A percentile compares a stretch with the other conserved stretches of the same genome.
phyloP scores from a whole-genome alignment of 1,140 invertebrate genomes.

The Polypedilum vanderplanki region DNA sequence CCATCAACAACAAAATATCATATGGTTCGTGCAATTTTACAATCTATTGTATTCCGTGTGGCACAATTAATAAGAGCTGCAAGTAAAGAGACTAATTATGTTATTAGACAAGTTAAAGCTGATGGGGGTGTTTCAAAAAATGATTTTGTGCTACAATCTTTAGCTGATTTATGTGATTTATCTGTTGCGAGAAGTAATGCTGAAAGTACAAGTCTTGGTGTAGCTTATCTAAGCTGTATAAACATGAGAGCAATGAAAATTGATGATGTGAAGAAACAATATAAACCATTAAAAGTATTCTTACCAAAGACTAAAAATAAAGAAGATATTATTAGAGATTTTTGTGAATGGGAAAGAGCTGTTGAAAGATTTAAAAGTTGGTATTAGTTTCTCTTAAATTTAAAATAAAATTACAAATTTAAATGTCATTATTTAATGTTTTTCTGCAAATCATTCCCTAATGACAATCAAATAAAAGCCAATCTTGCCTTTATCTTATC shows the following conservation, averaged over 20 bases:
- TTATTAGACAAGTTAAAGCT: slow-evolving; percentile 58
- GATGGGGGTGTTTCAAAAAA: slow-evolving; percentile 92
- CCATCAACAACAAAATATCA: slow-evolving; percentile 70
- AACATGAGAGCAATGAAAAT: slow-evolving; percentile 52
- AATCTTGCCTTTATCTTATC: too few relatives aligned
- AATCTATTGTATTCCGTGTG: slow-evolving; percentile 80
- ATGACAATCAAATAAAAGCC: too few relatives aligned
- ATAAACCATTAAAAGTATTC: slow-evolving; percentile 55
- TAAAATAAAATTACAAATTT: too few relatives aligned
- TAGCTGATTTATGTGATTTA: slow-evolving; percentile 71
- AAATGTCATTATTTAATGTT: too few relatives aligned
- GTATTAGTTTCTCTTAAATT: slow-evolving; percentile 45
- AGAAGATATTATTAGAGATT: slow-evolving; percentile 44
- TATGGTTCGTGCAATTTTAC: slow-evolving; percentile 73
- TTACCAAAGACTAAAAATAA: slow-evolving; percentile 48
- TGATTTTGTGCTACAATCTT: slow-evolving; percentile 80
- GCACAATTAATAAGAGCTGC: slow-evolving; percentile 67
- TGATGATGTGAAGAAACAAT: slow-evolving; percentile 55
- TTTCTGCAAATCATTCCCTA: too few relatives aligned
- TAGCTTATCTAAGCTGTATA: slow-evolving; percentile 70
- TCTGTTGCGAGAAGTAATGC: slow-evolving; percentile 62
- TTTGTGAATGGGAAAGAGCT: slow-evolving; percentile 59
- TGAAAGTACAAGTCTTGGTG: slow-evolving; percentile 74
- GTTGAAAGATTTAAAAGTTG: slow-evolving; percentile 60
- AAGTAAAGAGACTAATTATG: slow-evolving; percentile 55